Base-by-base conservation (phyloP, 30 jellyfish, hydroid and myxozoan genomes). In the Hydractinia echinata region DNA sequence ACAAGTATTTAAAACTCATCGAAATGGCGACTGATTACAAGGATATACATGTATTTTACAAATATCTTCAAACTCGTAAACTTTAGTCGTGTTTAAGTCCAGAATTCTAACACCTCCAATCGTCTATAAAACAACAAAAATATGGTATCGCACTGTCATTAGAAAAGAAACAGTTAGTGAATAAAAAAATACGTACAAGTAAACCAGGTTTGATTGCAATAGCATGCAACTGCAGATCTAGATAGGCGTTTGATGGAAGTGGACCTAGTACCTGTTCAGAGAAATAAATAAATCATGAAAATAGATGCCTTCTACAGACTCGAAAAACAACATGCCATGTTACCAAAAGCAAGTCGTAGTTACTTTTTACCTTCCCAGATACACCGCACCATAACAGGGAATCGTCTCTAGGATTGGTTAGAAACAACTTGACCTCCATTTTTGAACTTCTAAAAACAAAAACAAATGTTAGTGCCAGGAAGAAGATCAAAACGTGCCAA, bases 361-460 rank as follows among this genome's bases (percentile, higher is more conserved):
- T 30, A 30, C 2, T 20, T 51, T 64, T 73, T 69, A 91, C 97
- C 94, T 86, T 82, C 20, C 97, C 97, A 51, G 97, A 91, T 4
- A 91, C 79, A 7, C 97, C 97, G 78, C 95, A 85, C 97, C 97
- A 91, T 48, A 91, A 72, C 7, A 91, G 56, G 66, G 90, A 89
- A 52, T 89, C 68, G 13, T 79, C 73, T 51, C 72, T 82, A 18
- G 97, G 90, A 67, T 86, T 85, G 14, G 96, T 81, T 21, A 91
- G 80, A 73, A 91, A 86, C 53, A 86, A 76, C 79, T 91, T 91
- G 4, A 77, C 91, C 79, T 91, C 97, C 89, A 91, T 86, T 79
- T 83, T 73, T 54, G 88, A 15, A 54, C 61, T 15, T 13, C 89
- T 82, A 49, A 44, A 61, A 55, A 48, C 53, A 10, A 71, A n/a